phyloP scores from a whole-genome alignment of 2,113 vertebrate species.

The Tympanuchus pallidicinctus region DNA sequence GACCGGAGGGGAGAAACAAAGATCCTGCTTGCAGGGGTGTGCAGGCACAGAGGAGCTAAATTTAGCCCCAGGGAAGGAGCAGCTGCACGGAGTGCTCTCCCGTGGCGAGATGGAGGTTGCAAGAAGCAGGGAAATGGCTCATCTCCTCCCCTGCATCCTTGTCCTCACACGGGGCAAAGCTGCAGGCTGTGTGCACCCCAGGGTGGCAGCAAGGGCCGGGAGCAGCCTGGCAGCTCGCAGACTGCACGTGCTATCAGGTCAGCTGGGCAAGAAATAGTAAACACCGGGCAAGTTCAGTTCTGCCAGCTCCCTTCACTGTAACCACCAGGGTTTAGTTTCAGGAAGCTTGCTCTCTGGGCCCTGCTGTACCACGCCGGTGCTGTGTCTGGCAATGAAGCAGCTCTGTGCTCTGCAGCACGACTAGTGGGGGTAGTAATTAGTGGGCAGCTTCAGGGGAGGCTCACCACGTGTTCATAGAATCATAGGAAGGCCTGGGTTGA shows the following conservation, averaged over 20 bases:
- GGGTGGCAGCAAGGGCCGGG: not conserved
- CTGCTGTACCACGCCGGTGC: not conserved
- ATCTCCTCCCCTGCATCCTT: accelerated
- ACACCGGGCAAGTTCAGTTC: not conserved
- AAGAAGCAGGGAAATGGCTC: not conserved
- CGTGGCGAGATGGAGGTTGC: not conserved
- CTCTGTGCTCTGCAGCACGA: not conserved
- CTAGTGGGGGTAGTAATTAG: not conserved
- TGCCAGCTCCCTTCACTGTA: not conserved
- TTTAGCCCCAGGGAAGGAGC: conserved; percentile 54
- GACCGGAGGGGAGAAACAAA: conserved; percentile 18
- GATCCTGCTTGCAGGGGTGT: not conserved
- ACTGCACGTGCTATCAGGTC: accelerated
- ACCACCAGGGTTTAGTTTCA: not conserved
- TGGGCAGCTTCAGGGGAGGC: not conserved
- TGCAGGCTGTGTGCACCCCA: not conserved
- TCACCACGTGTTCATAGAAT: no score
- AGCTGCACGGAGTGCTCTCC: not conserved
- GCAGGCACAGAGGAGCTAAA: conserved; percentile 50
- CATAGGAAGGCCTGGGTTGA: no score
- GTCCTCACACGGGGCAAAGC: not conserved
- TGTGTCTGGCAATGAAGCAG: not conserved
- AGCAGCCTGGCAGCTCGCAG: accelerated
- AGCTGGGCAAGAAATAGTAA: not conserved
- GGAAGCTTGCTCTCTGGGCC: not conserved